phyloP scores from a whole-genome alignment of 2,797 vertebrate species.

The Leuciscus waleckii region DNA sequence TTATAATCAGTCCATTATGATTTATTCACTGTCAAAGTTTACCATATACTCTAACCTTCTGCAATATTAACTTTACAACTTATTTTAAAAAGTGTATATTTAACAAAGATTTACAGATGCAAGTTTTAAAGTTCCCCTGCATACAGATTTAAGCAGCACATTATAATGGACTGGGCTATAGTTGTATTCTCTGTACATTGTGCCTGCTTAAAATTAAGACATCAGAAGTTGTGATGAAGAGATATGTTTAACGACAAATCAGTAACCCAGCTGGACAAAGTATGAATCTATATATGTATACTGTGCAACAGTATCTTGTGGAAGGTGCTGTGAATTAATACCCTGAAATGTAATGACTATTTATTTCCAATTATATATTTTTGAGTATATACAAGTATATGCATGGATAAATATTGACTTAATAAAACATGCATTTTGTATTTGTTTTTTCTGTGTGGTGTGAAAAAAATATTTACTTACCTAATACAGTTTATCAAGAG shows the following conservation, averaged over 20 bases:
- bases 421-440: constrained; percentile 56
- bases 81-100: constrained; percentile 6
- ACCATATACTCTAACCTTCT: constrained; percentile 12
- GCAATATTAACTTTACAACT: constrained; percentile 25
- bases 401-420: constrained; percentile 72
- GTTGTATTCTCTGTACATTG: constrained; percentile 34
- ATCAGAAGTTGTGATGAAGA: constrained; percentile 16
- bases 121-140: constrained; percentile 5
- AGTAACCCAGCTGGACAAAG: constrained; percentile 32
- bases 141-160: constrained; percentile 17
- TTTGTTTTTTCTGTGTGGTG: constrained; percentile 49
- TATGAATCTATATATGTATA: constrained; percentile 65
- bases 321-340: constrained; percentile 47
- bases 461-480: constrained; percentile 14
- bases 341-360: constrained; percentile 77
- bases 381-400: constrained; percentile 79
- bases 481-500: background rate
- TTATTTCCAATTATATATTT: constrained; percentile 85
- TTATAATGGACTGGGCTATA: constrained; percentile 15
- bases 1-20: constrained; percentile 12
- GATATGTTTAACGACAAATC: constrained; percentile 44
- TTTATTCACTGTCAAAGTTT: constrained; percentile 19
- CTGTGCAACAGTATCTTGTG: constrained; percentile 36
- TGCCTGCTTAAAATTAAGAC: constrained; percentile 36
- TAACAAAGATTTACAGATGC: constrained; percentile 1